These are phyloP conservation scores for Encarsia formosa DNA, from an alignment of 2,888 invertebrate species.

Conservation along the genomic window DNA sequence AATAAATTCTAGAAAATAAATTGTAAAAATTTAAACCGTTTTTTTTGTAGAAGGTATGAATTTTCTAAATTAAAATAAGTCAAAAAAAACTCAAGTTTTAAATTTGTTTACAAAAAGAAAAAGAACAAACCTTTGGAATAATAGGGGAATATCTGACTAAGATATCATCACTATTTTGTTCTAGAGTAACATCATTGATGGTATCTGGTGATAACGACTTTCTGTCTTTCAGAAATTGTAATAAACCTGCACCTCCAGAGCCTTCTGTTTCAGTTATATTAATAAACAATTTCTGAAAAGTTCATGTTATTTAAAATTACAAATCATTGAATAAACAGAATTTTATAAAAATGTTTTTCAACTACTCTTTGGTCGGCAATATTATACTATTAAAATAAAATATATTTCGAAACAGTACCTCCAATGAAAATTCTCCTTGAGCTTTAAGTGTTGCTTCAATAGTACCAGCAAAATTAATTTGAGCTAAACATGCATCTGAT, in stretches of 20 bases:
- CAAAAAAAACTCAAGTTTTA: neutral
- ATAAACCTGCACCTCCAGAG: slow-evolving; percentile 48
- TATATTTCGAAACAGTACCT: no score
- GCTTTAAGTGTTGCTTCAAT: slow-evolving; percentile 76
- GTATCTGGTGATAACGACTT: slow-evolving; percentile 37
- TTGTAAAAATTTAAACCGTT: no score
- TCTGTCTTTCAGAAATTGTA: slow-evolving; percentile 47
- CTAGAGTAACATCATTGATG: slow-evolving; percentile 30
- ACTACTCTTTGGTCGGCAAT: no score
- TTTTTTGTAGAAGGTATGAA: no score
- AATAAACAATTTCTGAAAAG: slow-evolving; percentile 61
- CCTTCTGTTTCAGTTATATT: slow-evolving; percentile 59
- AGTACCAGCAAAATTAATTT: slow-evolving; percentile 69
- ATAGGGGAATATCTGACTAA: slow-evolving; percentile 65
- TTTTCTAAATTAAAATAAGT: no score
- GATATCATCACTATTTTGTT: slow-evolving; percentile 38
- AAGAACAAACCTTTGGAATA: slow-evolving; percentile 67
- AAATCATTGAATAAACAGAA: no score
- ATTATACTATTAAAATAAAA: no score
- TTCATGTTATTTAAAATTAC: neutral
- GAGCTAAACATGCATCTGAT: slow-evolving; percentile 65
- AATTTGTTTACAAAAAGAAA: no score
- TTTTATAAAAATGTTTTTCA: no score
- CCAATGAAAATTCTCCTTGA: slow-evolving; percentile 79
- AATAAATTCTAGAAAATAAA: slow-evolving; percentile 65